Evolutionary conservation across 2,888 invertebrate genomes (phyloP), one percentile per base, ranked within the genome.

Genomic region (Bombylius major): DNA sequence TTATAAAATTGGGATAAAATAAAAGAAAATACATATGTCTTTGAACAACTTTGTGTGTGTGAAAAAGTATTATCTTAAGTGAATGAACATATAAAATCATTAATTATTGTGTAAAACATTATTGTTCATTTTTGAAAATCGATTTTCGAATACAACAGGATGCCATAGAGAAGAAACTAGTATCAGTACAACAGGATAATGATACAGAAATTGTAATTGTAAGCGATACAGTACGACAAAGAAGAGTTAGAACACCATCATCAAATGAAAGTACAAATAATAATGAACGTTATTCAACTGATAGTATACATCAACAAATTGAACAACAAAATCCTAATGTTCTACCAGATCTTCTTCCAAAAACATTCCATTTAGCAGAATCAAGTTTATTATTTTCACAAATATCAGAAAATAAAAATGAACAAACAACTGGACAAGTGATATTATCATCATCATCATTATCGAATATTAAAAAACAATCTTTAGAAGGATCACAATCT

Each of bases 351-450:
- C 70, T 77, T 53, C 69, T 78, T 69, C 78, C 79, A 62, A 79
- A 79, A 68, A 81, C 83, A 3, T 83, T 83, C 67, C 80, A 81
- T 63, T 71, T 86, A 56, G 77, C 83, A 12, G 79, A 83, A 65
- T 82, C 83, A 60, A 86, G 86, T 68, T 78, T 79, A 46, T 75
- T 85, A 12, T 86, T 86, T 69, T 82, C 83, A 8, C 82, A 83
- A 71, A 83, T 86, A 60, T 83, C 83, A 0, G 73, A 77, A 33
- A 78, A 82, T 65, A 51, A 56, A 46, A 62, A 46, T 59, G 52
- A 53, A 49, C 8, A 39, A 52, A 33, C 34, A 51, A 42, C 23
- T 14, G 13, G 31, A 14, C 4, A n/a, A 14, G 1, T 36, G 50
- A 47, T 42, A 44, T 14, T 39, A 9, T 9, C 9, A 11, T 34